Evolutionary conservation across 2,888 invertebrate species (phyloP).

Genomic region (Sialis fuliginosa): DNA sequence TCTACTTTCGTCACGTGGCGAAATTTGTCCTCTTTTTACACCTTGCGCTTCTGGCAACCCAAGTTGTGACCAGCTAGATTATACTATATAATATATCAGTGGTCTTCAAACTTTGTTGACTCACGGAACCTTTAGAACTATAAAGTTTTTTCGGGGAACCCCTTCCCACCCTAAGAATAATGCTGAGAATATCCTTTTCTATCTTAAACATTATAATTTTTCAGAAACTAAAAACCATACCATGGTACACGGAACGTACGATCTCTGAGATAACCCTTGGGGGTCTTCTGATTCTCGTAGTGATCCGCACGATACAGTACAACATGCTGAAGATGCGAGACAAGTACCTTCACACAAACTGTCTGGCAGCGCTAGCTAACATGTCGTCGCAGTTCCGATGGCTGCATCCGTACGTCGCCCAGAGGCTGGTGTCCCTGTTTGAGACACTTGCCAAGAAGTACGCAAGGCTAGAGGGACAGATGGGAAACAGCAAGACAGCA

Average conservation of each 20-base stretch:
- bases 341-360: conserved; percentile 96
- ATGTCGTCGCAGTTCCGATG: conserved; percentile 91
- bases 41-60: no score
- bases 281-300: conserved; percentile 81
- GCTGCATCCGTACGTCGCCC: conserved; percentile 90
- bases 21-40: no score
- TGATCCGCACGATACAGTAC: conserved; percentile 92
- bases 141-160: no score
- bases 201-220: conserved; percentile 13
- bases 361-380: conserved; percentile 93
- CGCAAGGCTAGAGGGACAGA: conserved; percentile 41
- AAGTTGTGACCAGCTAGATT: no score
- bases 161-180: no score
- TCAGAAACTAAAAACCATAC: conserved; percentile 70
- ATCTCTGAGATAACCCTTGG: conserved; percentile 88
- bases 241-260: conserved; percentile 87
- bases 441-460: conserved; percentile 83
- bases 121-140: no score
- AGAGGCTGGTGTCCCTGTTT: conserved; percentile 79
- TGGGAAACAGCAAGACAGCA: conserved; percentile 13
- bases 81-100: no score
- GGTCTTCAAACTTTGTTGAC: no score
- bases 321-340: conserved; percentile 94
- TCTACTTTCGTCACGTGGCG: no score
- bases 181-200: neutral